phyloP scores from a whole-genome alignment of 2,797 vertebrate genomes.

The Anguilla anguilla region DNA sequence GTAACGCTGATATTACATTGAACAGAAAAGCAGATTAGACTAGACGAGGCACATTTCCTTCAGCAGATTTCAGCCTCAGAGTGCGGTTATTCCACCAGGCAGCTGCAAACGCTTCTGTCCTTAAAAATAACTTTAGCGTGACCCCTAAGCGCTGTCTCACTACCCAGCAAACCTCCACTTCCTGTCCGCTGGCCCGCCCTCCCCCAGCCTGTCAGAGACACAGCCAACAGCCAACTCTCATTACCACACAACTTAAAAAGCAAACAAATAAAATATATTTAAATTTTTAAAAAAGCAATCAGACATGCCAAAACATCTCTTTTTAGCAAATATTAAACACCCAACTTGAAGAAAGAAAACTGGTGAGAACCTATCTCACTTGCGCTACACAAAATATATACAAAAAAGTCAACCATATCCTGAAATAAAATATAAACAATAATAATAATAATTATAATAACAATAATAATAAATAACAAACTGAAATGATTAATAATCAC shows the following conservation, averaged over 20 bases:
- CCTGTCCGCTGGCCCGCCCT: background rate
- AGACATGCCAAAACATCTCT: background rate
- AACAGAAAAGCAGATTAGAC: background rate
- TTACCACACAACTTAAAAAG: background rate
- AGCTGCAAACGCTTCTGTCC: background rate
- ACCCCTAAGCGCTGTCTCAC: background rate
- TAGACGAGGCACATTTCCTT: background rate
- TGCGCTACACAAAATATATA: constrained; percentile 3
- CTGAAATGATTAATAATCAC: constrained; percentile 38
- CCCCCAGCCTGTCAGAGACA: background rate
- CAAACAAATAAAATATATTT: background rate
- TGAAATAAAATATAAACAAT: constrained; percentile 35
- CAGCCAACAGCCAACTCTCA: background rate
- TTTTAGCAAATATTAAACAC: background rate
- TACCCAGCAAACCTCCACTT: background rate
- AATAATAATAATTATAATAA: constrained; percentile 44
- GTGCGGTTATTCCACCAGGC: background rate
- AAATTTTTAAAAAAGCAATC: background rate
- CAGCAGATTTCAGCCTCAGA: background rate
- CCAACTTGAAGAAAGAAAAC: background rate
- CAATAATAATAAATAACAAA: constrained; percentile 24
- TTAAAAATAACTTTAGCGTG: background rate
- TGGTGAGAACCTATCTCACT: background rate
- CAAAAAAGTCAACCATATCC: background rate
- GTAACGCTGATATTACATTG: background rate